phyloP scores from a whole-genome alignment of 2,888 invertebrate species.

The Ochlodes sylvanus region DNA sequence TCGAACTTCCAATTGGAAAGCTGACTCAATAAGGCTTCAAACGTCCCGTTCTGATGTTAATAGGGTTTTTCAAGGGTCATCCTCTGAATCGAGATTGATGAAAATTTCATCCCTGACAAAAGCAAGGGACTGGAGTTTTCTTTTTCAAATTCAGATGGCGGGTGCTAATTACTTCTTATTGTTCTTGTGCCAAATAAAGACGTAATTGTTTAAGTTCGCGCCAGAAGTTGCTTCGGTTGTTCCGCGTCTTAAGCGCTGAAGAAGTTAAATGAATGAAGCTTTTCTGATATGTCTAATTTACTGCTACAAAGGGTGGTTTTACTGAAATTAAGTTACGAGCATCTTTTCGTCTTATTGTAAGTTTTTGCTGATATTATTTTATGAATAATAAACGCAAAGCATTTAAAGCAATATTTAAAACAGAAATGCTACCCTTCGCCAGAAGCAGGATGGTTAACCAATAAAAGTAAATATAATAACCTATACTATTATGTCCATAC shows the following conservation, averaged over 20 bases:
- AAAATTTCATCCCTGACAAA: conserved; percentile 57
- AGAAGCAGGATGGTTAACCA: too few relatives aligned
- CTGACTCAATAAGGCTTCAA: conserved; percentile 56
- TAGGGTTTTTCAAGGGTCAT: conserved; percentile 60
- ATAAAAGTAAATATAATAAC: too few relatives aligned
- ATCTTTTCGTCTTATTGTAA: not conserved
- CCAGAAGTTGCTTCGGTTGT: conserved; percentile 57
- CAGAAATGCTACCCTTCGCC: not conserved
- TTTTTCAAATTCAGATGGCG: conserved; percentile 59
- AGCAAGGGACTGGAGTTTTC: conserved; percentile 57
- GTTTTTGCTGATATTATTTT: too few relatives aligned
- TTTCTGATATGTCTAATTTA: conserved; percentile 25
- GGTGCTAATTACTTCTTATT: conserved; percentile 76
- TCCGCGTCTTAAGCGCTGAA: conserved; percentile 49
- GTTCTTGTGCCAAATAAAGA: conserved; percentile 70
- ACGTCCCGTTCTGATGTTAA: conserved; percentile 61
- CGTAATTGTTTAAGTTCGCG: conserved; percentile 73
- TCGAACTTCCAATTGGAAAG: conserved; percentile 50
- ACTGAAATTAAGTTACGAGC: conserved; percentile 1
- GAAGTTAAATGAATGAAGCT: conserved; percentile 55
- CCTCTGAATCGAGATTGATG: conserved; percentile 56
- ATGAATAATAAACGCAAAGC: too few relatives aligned
- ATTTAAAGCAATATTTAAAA: too few relatives aligned
- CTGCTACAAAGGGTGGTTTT: conserved; percentile 1
- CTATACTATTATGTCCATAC: too few relatives aligned